Evolutionary conservation across 1,140 invertebrate genomes (phyloP).

Genomic region (Rhagoletis pomonella): DNA sequence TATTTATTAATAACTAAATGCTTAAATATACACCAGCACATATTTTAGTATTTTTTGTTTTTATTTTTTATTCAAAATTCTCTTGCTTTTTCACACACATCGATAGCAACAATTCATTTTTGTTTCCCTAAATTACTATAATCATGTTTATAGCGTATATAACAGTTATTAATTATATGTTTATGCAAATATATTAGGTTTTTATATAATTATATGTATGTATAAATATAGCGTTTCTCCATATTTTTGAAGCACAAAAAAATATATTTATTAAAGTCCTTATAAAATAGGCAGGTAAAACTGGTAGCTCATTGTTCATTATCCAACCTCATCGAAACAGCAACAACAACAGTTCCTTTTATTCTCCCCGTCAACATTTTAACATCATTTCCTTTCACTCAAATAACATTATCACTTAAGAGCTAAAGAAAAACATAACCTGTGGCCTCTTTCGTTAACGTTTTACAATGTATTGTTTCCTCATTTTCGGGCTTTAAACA

Average conservation of each 20-base stretch:
- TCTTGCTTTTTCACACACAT: background rate
- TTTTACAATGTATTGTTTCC: background rate
- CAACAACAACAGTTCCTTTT: background rate
- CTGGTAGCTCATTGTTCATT: background rate
- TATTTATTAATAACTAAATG: background rate
- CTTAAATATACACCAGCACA: background rate
- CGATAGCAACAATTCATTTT: background rate
- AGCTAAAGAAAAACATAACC: background rate
- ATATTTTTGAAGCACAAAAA: background rate
- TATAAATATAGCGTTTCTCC: background rate
- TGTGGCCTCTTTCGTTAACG: slow-evolving; percentile 28
- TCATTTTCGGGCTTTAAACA: too few relatives aligned
- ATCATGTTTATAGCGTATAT: background rate
- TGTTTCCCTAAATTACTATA: background rate
- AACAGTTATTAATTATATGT: background rate
- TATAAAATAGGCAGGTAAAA: background rate
- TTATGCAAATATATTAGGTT: background rate
- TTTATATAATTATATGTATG: background rate
- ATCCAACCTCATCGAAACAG: background rate
- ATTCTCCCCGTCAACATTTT: background rate
- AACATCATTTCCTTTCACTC: background rate
- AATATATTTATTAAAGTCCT: background rate
- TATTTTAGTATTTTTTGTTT: background rate
- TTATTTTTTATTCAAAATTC: background rate
- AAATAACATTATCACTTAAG: slow-evolving; percentile 30